Conservation (phyloP, 2,113 vertebrate species). For the Paracanthobrama guichenoti region DNA sequence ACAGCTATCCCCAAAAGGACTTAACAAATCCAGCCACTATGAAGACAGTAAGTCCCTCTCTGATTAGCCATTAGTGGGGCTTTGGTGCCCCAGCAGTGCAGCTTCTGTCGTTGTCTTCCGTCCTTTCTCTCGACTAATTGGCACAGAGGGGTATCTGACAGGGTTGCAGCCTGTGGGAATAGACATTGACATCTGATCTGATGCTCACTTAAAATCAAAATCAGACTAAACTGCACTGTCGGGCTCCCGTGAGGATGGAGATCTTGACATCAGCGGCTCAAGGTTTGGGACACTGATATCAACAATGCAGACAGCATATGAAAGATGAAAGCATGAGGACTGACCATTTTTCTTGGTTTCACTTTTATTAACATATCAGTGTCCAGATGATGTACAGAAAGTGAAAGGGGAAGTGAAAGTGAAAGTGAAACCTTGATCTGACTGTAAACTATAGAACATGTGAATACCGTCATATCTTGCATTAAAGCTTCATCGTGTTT, state of each 20-base stretch:
- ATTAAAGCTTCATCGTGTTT: neutral
- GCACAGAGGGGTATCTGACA: conserved; percentile 74
- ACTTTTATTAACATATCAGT: neutral
- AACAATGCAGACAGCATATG: neutral
- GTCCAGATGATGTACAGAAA: neutral
- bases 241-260: neutral
- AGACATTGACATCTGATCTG: conserved; percentile 77
- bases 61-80: conserved; percentile 77
- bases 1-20: conserved; percentile 73
- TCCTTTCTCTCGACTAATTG: conserved; percentile 72
- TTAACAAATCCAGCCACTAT: conserved; percentile 61
- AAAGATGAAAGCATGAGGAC: neutral
- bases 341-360: neutral
- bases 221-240: neutral
- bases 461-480: neutral
- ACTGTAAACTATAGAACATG: neutral
- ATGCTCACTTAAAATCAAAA: conserved; percentile 74
- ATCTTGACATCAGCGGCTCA: conserved; percentile 54
- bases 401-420: neutral
- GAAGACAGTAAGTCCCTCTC: conserved; percentile 71
- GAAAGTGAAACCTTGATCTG: conserved; percentile 7
- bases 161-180: conserved; percentile 70
- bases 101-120: conserved; percentile 45
- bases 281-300: conserved; percentile 6
- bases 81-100: conserved; percentile 32